Base-by-base conservation (phyloP, 1,140 invertebrate genomes). In the Drosophila subobscura region DNA sequence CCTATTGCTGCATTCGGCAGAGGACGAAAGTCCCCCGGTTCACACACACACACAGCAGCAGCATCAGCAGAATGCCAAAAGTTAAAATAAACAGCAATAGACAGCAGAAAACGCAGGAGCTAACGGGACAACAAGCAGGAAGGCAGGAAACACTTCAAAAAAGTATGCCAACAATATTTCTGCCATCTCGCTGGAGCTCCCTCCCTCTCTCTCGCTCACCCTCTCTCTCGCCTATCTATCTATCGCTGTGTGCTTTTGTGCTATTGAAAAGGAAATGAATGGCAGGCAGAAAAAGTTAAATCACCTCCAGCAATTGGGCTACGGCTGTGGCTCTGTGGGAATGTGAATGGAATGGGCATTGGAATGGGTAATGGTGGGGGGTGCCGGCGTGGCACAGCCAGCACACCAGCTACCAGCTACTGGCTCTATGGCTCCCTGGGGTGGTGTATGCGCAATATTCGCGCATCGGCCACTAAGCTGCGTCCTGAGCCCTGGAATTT, bases 181-280 rank as follows among this genome's bases (percentile, higher is more conserved):
- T 66, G 44, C 66, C 65, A 65, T 72, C 56, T 74, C 54, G 60
- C 14, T 57, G 49, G 16, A 16, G 25, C 22, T 65, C 33, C 6
- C 23, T 49, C 53, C 53, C 29, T 49, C 53, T 56, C 29, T 4
- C 8, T 3, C 29, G 6, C 29, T 0, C 29, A 3, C 0, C 10
- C 25, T 49, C 29, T 29, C 7, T 57, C 8, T 37, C n/a, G n/a
- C n/a, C 10, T 37, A 37, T 37, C 33, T 37, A 37, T 37, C 33
- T 37, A 37, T 4, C 10, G 33, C 29, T 84, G 64, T 77, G 78
- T 72, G 77, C 72, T 70, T 79, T 84, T 73, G 72, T 86, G 64
- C 81, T 77, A 86, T 85, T 85, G 81, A 86, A 85, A 86, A 80
- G 81, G 80, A 85, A 85, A 86, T 74, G 81, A 85, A 80, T 86